Conservation (phyloP, 2,797 vertebrate genomes). For the Pipistrellus nathusii region DNA sequence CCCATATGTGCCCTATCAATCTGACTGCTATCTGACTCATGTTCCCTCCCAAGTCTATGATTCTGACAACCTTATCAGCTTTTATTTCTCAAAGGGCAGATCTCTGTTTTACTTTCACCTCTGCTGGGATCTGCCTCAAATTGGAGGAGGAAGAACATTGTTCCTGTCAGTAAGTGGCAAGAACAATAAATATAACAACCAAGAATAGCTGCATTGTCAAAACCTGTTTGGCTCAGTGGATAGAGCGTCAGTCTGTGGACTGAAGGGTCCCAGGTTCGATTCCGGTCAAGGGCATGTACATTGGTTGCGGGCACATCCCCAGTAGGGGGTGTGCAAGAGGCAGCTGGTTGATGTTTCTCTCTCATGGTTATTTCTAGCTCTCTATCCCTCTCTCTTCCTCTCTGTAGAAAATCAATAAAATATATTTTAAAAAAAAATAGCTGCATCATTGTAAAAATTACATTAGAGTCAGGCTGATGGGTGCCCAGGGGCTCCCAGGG, state of each 20-base stretch:
- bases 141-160: background rate
- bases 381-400: no score
- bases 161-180: background rate
- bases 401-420: no score
- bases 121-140: background rate
- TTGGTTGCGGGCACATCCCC: no score
- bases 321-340: no score
- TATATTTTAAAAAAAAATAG: background rate
- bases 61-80: background rate
- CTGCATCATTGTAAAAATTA: background rate
- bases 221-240: no score
- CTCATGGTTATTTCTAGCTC: no score
- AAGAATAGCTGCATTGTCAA: background rate
- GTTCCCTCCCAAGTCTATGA: background rate
- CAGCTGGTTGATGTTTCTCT: no score
- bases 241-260: no score
- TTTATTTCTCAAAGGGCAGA: conserved; percentile 28
- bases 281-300: no score
- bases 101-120: background rate
- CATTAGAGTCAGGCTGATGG: background rate
- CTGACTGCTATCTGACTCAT: background rate
- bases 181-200: background rate
- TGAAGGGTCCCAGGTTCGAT: no score
- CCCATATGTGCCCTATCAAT: background rate
- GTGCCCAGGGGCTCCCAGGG: no score